phyloP scores from a whole-genome alignment of 1,140 invertebrate species.

The Drosophila azteca region DNA sequence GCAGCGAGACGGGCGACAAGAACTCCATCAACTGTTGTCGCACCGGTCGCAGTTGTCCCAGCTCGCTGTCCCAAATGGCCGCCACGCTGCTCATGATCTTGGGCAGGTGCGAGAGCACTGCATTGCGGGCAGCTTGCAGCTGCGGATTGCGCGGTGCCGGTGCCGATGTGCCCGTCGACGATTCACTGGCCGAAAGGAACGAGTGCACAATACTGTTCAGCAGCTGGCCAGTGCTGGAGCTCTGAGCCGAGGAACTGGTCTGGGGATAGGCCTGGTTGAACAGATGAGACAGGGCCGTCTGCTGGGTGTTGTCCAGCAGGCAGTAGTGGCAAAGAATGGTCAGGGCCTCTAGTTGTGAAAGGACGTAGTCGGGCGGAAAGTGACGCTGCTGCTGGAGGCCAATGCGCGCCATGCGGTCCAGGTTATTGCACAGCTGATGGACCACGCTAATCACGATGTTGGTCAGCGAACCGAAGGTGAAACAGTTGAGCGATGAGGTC shows the following conservation, averaged over 20 bases:
- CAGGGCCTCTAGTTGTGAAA: constrained; percentile 92
- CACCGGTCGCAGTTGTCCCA: constrained; percentile 85
- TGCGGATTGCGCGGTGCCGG: constrained; percentile 74
- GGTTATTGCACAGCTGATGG: constrained; percentile 92
- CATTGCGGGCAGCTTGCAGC: constrained; percentile 87
- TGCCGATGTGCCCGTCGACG: constrained; percentile 25
- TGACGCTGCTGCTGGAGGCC: constrained; percentile 75
- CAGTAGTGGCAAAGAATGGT: constrained; percentile 94
- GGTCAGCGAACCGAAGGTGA: constrained; percentile 90
- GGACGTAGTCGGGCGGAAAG: constrained; percentile 90
- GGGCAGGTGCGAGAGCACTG: constrained; percentile 91
- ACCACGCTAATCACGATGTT: constrained; percentile 91
- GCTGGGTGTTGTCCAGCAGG: constrained; percentile 89
- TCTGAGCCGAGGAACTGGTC: constrained; percentile 84
- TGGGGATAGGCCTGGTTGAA: constrained; percentile 86
- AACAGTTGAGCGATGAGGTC: constrained; percentile 88
- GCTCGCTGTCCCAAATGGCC: constrained; percentile 90
- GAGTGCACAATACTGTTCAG: constrained; percentile 93
- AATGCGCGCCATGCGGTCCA: constrained; percentile 86
- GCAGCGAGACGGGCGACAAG: constrained; percentile 93
- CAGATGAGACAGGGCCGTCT: constrained; percentile 86
- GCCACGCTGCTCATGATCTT: constrained; percentile 92
- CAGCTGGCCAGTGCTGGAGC: constrained; percentile 88
- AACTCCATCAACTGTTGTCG: constrained; percentile 93
- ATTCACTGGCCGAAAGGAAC: constrained; percentile 85